Evolutionary conservation across 64 coral and sea anemone species (phyloP).

Genomic region (Dendrophyllia cribrosa): DNA sequence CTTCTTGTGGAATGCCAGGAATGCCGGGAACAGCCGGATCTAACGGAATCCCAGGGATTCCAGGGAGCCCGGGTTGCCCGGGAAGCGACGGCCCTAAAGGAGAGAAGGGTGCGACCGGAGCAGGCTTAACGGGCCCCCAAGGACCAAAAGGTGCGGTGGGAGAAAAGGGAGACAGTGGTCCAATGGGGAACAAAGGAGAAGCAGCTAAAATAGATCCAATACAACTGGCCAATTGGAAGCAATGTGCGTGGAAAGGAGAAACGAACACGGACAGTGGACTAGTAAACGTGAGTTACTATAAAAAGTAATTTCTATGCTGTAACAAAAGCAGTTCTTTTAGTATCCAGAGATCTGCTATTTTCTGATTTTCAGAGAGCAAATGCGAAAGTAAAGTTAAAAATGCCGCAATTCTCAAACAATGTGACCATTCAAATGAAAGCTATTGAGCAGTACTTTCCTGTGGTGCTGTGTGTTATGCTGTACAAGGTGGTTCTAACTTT

Average conservation of each 20-base stretch:
- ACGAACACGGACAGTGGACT: neutral
- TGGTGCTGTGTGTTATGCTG: too few relatives aligned
- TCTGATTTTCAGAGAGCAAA: too few relatives aligned
- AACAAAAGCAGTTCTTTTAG: too few relatives aligned
- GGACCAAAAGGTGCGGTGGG: neutral
- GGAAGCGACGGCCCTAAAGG: neutral
- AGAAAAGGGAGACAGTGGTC: neutral
- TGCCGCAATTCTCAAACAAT: too few relatives aligned
- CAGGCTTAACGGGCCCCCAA: neutral
- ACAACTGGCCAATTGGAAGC: slow-evolving; percentile 6
- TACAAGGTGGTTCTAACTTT: too few relatives aligned
- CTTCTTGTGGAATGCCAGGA: too few relatives aligned
- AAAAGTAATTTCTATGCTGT: too few relatives aligned
- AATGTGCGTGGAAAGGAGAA: neutral
- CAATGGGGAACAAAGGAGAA: neutral
- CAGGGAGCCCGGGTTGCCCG: neutral
- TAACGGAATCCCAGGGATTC: neutral
- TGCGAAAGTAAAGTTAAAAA: too few relatives aligned
- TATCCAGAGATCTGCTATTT: too few relatives aligned
- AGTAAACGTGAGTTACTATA: neutral
- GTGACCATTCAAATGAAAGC: too few relatives aligned
- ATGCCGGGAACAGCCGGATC: neutral
- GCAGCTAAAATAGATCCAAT: neutral
- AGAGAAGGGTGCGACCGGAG: neutral
- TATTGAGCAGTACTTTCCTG: too few relatives aligned